Evolutionary conservation across 2,797 vertebrate genomes (phyloP).

Genomic region (Nasua narica): DNA sequence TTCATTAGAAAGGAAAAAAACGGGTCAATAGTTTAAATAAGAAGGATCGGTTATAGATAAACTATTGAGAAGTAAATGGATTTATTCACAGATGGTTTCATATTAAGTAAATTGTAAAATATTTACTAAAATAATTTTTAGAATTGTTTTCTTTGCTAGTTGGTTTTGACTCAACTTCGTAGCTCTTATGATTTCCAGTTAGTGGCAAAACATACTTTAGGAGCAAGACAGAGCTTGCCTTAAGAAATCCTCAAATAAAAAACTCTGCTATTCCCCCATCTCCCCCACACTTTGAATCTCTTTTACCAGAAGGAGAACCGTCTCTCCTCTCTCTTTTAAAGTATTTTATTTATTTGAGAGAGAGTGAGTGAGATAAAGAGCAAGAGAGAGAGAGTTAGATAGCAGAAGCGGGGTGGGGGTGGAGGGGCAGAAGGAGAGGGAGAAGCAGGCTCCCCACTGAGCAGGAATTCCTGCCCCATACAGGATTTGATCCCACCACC

Average conservation of each 20-base stretch:
- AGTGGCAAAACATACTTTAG: background rate
- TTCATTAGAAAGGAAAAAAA: background rate
- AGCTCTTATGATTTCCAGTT: background rate
- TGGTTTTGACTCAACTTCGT: background rate
- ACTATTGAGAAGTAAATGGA: background rate
- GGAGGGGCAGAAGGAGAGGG: too few species aligned
- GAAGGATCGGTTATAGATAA: background rate
- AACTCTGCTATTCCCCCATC: background rate
- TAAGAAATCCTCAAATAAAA: background rate
- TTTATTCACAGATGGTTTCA: background rate
- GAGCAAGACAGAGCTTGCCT: background rate
- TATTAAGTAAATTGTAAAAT: background rate
- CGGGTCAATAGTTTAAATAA: background rate
- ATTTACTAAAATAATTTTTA: background rate
- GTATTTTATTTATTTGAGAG: too few species aligned
- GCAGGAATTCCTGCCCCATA: too few species aligned
- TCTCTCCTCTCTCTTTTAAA: background rate
- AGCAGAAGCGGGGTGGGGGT: too few species aligned
- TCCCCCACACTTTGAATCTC: background rate
- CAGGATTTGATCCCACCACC: too few species aligned
- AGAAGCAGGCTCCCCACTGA: too few species aligned
- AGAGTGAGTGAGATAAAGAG: too few species aligned
- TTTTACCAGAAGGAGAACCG: background rate
- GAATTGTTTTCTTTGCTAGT: background rate
- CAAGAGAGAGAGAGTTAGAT: too few species aligned